Evolutionary conservation across 1,140 invertebrate genomes (phyloP).

Genomic region (Drosophila athabasca): DNA sequence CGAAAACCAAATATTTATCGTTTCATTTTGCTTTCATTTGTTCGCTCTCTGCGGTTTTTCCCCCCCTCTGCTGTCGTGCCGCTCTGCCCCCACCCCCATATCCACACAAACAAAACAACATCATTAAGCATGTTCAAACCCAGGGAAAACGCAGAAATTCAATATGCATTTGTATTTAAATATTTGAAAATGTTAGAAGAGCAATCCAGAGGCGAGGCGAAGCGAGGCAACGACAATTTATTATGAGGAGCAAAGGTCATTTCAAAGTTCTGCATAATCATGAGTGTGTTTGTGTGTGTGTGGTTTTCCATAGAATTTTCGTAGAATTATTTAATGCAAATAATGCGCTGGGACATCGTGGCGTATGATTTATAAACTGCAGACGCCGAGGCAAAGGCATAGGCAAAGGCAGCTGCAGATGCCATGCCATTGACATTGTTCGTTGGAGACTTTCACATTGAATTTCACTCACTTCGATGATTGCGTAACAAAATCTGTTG

Average conservation of each 20-base stretch:
- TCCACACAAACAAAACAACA: slow-evolving; percentile 21
- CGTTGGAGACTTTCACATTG: slow-evolving; percentile 13
- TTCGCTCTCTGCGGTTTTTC: slow-evolving; percentile 54
- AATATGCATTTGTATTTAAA: slow-evolving; percentile 67
- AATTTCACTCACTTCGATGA: slow-evolving; percentile 47
- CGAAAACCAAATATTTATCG: slow-evolving; percentile 81
- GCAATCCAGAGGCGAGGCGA: neutral
- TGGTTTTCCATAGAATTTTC: slow-evolving; percentile 25
- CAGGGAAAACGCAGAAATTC: slow-evolving; percentile 42
- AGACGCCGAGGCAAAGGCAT: slow-evolving; percentile 16
- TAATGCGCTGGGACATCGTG: slow-evolving; percentile 26
- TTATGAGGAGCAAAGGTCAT: slow-evolving; percentile 69
- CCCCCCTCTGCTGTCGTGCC: slow-evolving; percentile 6
- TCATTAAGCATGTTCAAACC: slow-evolving; percentile 54
- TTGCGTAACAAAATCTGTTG: slow-evolving; percentile 68
- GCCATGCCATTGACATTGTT: slow-evolving; percentile 11
- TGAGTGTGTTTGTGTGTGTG: neutral
- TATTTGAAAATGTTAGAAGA: slow-evolving; percentile 58
- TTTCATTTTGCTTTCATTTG: slow-evolving; percentile 80
- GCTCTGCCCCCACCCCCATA: neutral
- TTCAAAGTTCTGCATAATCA: slow-evolving; percentile 62
- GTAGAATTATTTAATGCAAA: slow-evolving; percentile 40
- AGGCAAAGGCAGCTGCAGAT: neutral
- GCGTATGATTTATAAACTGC: slow-evolving; percentile 68
- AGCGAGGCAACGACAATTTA: slow-evolving; percentile 45